phyloP scores from a whole-genome alignment of 2,888 invertebrate genomes.

The Eilema sororculum region DNA sequence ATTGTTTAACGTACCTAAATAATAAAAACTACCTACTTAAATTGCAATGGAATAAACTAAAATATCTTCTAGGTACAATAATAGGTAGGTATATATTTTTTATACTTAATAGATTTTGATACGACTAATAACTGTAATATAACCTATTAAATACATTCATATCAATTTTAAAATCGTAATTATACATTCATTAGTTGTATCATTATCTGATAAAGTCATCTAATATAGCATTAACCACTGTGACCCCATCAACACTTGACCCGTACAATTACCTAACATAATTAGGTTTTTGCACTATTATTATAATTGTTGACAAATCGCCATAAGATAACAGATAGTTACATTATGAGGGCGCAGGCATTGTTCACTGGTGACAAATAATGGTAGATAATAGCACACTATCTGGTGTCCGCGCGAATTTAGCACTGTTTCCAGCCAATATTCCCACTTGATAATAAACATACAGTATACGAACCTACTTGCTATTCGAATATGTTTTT shows the following conservation, averaged over 20 bases:
- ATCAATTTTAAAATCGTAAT: no score
- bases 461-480: conserved; percentile 54
- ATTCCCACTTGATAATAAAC: conserved; percentile 83
- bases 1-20: no score
- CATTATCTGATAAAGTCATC: neutral
- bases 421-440: conserved; percentile 85
- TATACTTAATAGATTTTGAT: neutral
- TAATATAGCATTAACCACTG: neutral
- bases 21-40: neutral
- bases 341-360: conserved; percentile 69
- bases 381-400: conserved; percentile 85
- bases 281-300: conserved; percentile 62
- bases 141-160: neutral
- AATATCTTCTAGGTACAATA: neutral
- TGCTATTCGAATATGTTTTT: conserved; percentile 29
- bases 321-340: conserved; percentile 73
- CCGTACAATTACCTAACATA: conserved; percentile 40
- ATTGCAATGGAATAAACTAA: neutral
- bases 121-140: neutral
- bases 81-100: neutral
- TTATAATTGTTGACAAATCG: conserved; percentile 78
- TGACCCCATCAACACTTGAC: conserved; percentile 30
- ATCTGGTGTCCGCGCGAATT: conserved; percentile 83
- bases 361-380: conserved; percentile 86
- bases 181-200: no score